Evolutionary conservation across 2,888 invertebrate genomes (phyloP), one percentile per base, ranked within the genome.

Genomic region (Aromia moschata): DNA sequence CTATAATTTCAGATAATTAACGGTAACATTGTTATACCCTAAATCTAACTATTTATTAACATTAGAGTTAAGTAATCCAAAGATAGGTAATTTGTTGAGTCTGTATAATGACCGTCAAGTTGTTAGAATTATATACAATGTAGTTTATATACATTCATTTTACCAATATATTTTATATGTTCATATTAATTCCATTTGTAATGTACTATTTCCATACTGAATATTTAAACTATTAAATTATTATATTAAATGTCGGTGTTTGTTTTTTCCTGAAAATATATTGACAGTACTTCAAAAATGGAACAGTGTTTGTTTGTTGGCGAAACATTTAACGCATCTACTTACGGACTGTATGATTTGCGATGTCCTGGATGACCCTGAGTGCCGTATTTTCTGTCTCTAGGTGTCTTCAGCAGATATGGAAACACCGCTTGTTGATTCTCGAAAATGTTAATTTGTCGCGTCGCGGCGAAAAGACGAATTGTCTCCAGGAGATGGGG

Each of bases 131-230:
- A 58, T 65, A 56, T 63, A 61, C 59, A 65, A 47, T 65, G 65
- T 68, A 66, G 68, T 69, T 67, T 71, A 68, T 68, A 66, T 60
- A 70, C 62, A 63, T 65, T 60, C 56, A 63, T 64, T 65, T 67
- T 68, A 70, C 62, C 64, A 46, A 57, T 65, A 69, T 67, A 69
- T 68, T 70, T 70, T 67, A 66, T 70, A 70, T 69, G 68, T 67
- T 69, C 65, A 59, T 71, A 69, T 62, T 64, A 57, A 58, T 59
- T 61, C 53, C 33, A 63, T 63, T 63, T 63, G 55, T 58, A 59
- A 44, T 58, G 58, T 58, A 60, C 55, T 56, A 53, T 65, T 60
- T 62, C 58, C 60, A 60, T 16, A 11, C 41, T 16, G 17, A 16
- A 49, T 52, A 60, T 55, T 46, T 49, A 58, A 60, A 54, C 53